These are phyloP conservation scores for Vidua chalybeata DNA, from an alignment of 2,113 vertebrate genomes.

Conservation along the genomic window DNA sequence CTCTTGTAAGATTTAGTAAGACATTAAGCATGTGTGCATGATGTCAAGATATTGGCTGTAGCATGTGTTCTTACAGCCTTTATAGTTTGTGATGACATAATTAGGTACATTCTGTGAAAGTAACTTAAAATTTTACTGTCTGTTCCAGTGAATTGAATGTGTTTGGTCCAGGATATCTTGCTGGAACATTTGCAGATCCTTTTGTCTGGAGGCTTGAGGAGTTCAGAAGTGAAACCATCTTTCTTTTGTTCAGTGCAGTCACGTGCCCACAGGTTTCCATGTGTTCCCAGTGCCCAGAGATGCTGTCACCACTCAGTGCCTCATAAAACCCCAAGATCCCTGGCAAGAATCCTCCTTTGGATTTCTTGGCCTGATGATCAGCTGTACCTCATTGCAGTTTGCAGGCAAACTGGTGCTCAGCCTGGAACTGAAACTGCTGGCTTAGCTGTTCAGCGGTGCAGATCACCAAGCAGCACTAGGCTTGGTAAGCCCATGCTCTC, in stretches of 20 bases:
- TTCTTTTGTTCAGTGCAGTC: not conserved
- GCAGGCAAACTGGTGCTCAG: not conserved
- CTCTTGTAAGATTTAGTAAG: conserved; percentile 59
- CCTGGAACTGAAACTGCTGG: not conserved
- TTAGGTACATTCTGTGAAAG: conserved; percentile 65
- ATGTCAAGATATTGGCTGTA: conserved; percentile 70
- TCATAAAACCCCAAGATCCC: conserved; percentile 15
- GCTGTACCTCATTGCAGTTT: conserved; percentile 8
- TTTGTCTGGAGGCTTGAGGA: not conserved
- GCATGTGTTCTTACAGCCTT: conserved; percentile 60
- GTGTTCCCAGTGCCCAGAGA: not conserved
- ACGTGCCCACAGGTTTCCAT: not conserved
- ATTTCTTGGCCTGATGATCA: not conserved
- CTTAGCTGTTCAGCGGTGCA: not conserved
- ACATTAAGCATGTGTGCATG: conserved; percentile 67
- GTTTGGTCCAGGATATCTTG: conserved; percentile 26
- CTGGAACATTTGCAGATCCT: conserved; percentile 13
- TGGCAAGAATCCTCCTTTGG: not conserved
- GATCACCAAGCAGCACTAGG: not conserved
- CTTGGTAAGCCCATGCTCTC: not conserved
- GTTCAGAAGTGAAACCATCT: conserved; percentile 32
- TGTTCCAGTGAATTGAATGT: conserved; percentile 23
- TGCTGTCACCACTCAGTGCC: conserved; percentile 6
- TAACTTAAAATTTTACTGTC: conserved; percentile 62
- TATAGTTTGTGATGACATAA: conserved; percentile 67